Evolutionary conservation across 2,113 vertebrate genomes (phyloP).

Genomic region (Serinus canaria): DNA sequence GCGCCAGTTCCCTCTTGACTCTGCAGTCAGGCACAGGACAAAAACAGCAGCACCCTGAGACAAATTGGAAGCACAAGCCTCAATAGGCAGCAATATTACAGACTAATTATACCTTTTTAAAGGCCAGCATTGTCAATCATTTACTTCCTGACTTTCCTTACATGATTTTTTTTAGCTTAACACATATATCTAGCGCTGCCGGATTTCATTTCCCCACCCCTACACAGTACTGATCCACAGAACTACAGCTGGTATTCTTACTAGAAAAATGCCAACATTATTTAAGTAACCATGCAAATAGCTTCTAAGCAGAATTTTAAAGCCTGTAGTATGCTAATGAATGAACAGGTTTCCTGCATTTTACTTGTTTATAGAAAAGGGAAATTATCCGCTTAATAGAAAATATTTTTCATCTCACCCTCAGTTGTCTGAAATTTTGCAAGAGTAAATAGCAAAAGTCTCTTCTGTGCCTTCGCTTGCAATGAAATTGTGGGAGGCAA

Average conservation of each 20-base stretch:
- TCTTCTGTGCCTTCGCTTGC: neutral
- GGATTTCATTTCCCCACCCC: neutral
- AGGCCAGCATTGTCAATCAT: constrained; percentile 11
- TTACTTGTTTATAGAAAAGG: neutral
- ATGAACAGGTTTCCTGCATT: neutral
- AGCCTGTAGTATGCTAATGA: neutral
- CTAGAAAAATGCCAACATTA: neutral
- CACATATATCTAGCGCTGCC: neutral
- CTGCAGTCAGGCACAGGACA: neutral
- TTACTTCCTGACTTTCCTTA: neutral
- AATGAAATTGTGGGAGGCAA: neutral
- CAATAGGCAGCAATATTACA: neutral
- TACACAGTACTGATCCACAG: neutral
- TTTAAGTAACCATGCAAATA: neutral
- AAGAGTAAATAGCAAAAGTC: neutral
- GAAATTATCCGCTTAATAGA: neutral
- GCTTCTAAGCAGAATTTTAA: neutral
- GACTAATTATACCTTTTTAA: constrained; percentile 4
- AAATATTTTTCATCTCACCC: neutral
- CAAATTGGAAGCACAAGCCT: neutral
- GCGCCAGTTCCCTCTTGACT: neutral
- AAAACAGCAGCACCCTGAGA: neutral
- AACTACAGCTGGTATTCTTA: neutral
- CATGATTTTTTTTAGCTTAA: neutral
- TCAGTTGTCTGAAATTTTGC: neutral